Evolutionary conservation across 2,797 vertebrate genomes (phyloP).

Genomic region (Pseudomugil tenellus): DNA sequence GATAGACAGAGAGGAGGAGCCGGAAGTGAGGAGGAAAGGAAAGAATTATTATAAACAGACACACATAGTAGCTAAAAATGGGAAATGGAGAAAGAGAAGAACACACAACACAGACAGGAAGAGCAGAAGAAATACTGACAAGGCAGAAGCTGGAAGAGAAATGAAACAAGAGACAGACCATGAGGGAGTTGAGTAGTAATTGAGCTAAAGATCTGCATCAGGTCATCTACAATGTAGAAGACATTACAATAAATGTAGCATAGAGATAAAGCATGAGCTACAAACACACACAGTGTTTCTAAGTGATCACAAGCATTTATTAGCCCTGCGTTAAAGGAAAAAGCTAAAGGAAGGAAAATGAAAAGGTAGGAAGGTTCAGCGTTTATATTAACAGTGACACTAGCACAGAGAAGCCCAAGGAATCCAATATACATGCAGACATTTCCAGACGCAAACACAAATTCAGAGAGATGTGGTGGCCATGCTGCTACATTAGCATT

Average conservation of each 20-base stretch:
- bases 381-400: constrained; percentile 79
- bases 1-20: constrained; percentile 38
- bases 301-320: constrained; percentile 63
- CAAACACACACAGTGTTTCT: constrained; percentile 58
- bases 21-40: constrained; percentile 45
- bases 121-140: constrained; percentile 61
- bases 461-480: constrained; percentile 62
- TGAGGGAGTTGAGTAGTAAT: constrained; percentile 52
- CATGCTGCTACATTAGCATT: constrained; percentile 71
- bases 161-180: constrained; percentile 50
- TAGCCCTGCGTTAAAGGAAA: constrained; percentile 47
- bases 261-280: constrained; percentile 42
- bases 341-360: constrained; percentile 35
- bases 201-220: constrained; percentile 58
- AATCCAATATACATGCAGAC: constrained; percentile 65
- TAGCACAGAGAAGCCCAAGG: constrained; percentile 67
- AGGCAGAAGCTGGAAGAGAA: constrained; percentile 60
- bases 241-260: constrained; percentile 40
- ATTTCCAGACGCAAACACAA: constrained; percentile 47
- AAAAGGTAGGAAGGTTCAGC: constrained; percentile 66
- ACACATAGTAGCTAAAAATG: constrained; percentile 54
- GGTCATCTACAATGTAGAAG: constrained; percentile 42
- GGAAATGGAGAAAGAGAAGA: constrained; percentile 61
- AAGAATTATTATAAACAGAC: constrained; percentile 66
- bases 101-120: constrained; percentile 54